Evolutionary conservation across 2,113 vertebrate species (phyloP).

Genomic region (Neoarius graeffei): DNA sequence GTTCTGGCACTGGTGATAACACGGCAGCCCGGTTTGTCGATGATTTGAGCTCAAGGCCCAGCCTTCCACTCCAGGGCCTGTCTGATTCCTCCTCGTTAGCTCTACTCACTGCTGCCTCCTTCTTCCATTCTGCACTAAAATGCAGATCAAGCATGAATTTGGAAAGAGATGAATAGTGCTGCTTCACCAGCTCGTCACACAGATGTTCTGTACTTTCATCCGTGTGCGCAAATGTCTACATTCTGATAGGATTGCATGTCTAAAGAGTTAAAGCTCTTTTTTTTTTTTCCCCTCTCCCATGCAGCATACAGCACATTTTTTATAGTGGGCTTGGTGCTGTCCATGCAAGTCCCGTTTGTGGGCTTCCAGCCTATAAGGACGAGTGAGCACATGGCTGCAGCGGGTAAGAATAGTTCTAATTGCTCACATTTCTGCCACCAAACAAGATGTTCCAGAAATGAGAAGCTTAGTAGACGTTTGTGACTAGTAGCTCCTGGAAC

Average conservation of each 20-base stretch:
- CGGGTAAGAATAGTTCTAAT: slow-evolving; percentile 70
- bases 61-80: neutral
- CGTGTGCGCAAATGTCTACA: neutral
- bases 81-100: slow-evolving; percentile 34
- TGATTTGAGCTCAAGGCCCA: slow-evolving; percentile 5
- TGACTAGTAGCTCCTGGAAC: neutral
- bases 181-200: neutral
- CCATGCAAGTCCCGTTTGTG: slow-evolving; percentile 90
- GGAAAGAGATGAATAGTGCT: slow-evolving; percentile 7
- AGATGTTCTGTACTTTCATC: neutral
- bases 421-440: neutral
- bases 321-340: slow-evolving; percentile 87
- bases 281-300: slow-evolving; percentile 38
- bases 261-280: slow-evolving; percentile 17
- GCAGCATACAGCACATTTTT: slow-evolving; percentile 88
- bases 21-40: slow-evolving; percentile 5
- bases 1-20: slow-evolving; percentile 10
- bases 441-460: neutral
- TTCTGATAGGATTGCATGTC: neutral
- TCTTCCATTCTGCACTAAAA: slow-evolving; percentile 7
- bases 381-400: slow-evolving; percentile 89
- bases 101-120: slow-evolving; percentile 25
- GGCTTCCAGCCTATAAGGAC: slow-evolving; percentile 89
- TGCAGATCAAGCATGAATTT: slow-evolving; percentile 23
- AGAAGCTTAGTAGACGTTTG: neutral